phyloP scores from a whole-genome alignment of 2,113 vertebrate genomes.

The Pollimyrus isidori region DNA sequence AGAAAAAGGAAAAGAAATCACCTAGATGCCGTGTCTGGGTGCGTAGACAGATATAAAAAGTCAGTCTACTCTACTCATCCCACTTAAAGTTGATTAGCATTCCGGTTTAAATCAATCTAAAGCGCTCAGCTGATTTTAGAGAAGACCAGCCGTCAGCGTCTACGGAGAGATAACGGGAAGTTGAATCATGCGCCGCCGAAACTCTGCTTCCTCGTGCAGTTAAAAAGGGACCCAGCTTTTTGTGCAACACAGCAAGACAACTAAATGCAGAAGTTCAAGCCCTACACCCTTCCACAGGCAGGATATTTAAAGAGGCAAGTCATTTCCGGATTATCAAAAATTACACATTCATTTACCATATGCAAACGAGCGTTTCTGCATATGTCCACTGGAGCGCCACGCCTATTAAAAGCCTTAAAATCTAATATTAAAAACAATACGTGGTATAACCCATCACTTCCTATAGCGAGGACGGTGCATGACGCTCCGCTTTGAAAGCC shows the following conservation, averaged over 20 bases:
- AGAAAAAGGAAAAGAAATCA: not conserved
- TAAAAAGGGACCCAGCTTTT: not conserved
- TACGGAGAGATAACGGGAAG: not conserved
- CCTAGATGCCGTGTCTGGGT: not conserved
- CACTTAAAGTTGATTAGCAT: not conserved
- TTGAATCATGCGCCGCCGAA: not conserved
- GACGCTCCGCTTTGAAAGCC: not conserved
- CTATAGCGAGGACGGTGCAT: not conserved
- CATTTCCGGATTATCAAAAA: not conserved
- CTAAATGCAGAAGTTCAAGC: constrained; percentile 5
- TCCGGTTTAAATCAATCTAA: not conserved
- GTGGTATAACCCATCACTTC: not conserved
- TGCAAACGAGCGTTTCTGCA: not conserved
- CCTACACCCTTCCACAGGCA: not conserved
- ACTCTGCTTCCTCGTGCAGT: not conserved
- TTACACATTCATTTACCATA: not conserved
- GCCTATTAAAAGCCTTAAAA: not conserved
- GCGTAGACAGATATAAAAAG: not conserved
- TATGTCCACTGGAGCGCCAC: not conserved
- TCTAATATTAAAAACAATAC: not conserved
- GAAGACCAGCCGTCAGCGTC: not conserved
- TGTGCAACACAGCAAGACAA: not conserved
- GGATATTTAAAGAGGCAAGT: not conserved
- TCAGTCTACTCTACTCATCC: not conserved
- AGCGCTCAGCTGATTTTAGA: not conserved